Percentiles rank a stretch among this genome's conserved stretches.
These are phyloP conservation scores for Porites lutea DNA, from an alignment of 64 coral and sea anemone species.

Conservation along the genomic window DNA sequence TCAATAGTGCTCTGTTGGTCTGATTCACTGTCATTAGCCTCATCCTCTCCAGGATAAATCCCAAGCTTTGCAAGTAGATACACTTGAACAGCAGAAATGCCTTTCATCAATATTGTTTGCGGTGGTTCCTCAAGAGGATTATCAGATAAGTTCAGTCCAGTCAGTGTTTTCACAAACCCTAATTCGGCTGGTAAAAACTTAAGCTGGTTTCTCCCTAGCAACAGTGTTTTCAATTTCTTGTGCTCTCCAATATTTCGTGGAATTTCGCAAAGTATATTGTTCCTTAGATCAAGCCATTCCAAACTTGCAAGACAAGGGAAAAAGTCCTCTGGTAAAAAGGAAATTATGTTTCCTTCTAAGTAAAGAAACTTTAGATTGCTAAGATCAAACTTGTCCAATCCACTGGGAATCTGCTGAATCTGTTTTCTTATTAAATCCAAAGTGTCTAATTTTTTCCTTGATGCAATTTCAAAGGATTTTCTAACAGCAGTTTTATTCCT, in stretches of 20 bases:
- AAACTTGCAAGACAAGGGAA: slow-evolving; percentile 52
- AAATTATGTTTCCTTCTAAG: slow-evolving; percentile 63
- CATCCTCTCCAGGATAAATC: not conserved
- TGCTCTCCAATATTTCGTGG: slow-evolving; percentile 54
- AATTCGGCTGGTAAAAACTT: slow-evolving; percentile 62
- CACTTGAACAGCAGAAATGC: slow-evolving; percentile 51
- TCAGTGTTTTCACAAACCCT: slow-evolving; percentile 62
- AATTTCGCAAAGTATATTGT: slow-evolving; percentile 69
- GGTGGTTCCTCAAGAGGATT: slow-evolving; percentile 76
- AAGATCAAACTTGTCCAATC: slow-evolving; percentile 27
- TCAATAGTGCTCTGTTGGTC: not conserved
- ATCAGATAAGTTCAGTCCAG: slow-evolving; percentile 65
- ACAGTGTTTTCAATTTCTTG: slow-evolving; percentile 63
- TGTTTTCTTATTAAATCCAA: slow-evolving; percentile 65
- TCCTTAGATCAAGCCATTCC: slow-evolving; percentile 82
- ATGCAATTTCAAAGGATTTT: not conserved
- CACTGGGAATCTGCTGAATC: slow-evolving; percentile 57
- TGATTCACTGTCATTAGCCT: not conserved
- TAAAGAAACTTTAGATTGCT: slow-evolving; percentile 70
- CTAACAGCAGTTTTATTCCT: not conserved
- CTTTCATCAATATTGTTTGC: slow-evolving; percentile 48
- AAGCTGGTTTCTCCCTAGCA: slow-evolving; percentile 70
- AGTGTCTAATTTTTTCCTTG: slow-evolving; percentile 12
- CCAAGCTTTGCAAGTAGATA: slow-evolving; percentile 74
- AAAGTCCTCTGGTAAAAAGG: slow-evolving; percentile 62